Evolutionary conservation across 2,888 invertebrate species (phyloP), one percentile per base, ranked within the genome.

Genomic region (Cheilosia pagana): DNA sequence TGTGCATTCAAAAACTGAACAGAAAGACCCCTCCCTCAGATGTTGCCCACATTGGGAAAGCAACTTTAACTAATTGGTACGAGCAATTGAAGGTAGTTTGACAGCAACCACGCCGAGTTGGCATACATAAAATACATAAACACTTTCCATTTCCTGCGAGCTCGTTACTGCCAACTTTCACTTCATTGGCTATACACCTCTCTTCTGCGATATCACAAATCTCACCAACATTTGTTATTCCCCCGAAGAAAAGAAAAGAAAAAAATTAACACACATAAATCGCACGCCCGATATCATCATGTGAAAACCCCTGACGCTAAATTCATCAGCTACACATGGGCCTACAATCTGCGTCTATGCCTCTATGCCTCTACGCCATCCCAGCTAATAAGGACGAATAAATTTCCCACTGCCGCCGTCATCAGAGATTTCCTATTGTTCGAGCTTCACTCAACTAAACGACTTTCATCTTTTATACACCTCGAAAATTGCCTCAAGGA

Each of bases 401-500:
- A 68, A 74, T 68, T 52, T 57, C 57, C 67, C 41, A 59, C 67
- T 62, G 60, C 39, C 19, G 60, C 39, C 19, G 21, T 48, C 60
- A 72, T 68, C 72, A 45, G 60, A 63, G 72, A 74, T 71, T 65
- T 75, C 53, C 71, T 60, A 85, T 85, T 85, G 85, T 85, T 85
- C 52, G 67, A 35, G 55, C 71, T 60, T 35, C 31, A 35, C 12
- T 59, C 71, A 76, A 76, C 81, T 79, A 79, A 85, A 85, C 75
- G 85, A 65, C 81, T 85, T 81, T 85, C 85, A 85, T 85, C 79
- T 85, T 85, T 85, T 81, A 85, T 85, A 79, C 85, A 85, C 85
- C 85, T 85, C 74, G 81, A 81, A 81, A 85, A 85, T 85, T 85
- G 85, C 85, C 79, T 81, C 75, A 85, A 85, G 85, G 85, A 85